A percentile compares a stretch with the other conserved stretches of the same genome.
Conservation (phyloP, 2,888 invertebrate genomes). For the Ptychoptera albimana region DNA sequence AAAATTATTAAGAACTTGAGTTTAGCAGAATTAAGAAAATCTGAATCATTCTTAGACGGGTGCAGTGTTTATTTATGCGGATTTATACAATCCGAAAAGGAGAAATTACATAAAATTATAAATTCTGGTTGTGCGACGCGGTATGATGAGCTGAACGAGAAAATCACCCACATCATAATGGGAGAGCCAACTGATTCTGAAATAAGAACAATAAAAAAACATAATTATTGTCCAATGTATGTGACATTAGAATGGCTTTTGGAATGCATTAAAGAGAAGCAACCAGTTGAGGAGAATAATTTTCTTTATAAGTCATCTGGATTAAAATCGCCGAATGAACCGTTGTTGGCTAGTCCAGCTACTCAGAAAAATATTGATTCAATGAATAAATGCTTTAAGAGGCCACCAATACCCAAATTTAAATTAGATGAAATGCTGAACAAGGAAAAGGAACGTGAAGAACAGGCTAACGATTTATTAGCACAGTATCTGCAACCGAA, state of each 20-base stretch:
- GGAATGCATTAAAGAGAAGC: slow-evolving; percentile 46
- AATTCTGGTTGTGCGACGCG: slow-evolving; percentile 73
- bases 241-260: slow-evolving; percentile 61
- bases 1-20: slow-evolving; percentile 34
- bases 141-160: slow-evolving; percentile 55
- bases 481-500: slow-evolving; percentile 24
- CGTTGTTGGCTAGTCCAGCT: slow-evolving; percentile 39
- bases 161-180: slow-evolving; percentile 66
- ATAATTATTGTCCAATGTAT: slow-evolving; percentile 34
- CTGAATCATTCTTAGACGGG: slow-evolving; percentile 75
- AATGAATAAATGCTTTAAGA: slow-evolving; percentile 29
- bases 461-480: slow-evolving; percentile 17
- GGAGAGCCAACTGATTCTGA: slow-evolving; percentile 39
- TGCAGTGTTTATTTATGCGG: slow-evolving; percentile 66
- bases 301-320: slow-evolving; percentile 18
- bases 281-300: slow-evolving; percentile 39
- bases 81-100: slow-evolving; percentile 41
- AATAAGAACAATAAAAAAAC: slow-evolving; percentile 25
- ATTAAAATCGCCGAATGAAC: slow-evolving; percentile 20
- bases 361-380: slow-evolving; percentile 38
- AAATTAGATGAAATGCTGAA: not conserved
- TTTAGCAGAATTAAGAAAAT: slow-evolving; percentile 48
- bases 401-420: slow-evolving; percentile 22
- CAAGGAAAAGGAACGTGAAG: slow-evolving; percentile 7
- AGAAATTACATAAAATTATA: slow-evolving; percentile 51